A percentile compares a stretch with the other conserved stretches of the same genome.
Conservation (phyloP, 1,140 invertebrate genomes). For the Nasonia giraulti region DNA sequence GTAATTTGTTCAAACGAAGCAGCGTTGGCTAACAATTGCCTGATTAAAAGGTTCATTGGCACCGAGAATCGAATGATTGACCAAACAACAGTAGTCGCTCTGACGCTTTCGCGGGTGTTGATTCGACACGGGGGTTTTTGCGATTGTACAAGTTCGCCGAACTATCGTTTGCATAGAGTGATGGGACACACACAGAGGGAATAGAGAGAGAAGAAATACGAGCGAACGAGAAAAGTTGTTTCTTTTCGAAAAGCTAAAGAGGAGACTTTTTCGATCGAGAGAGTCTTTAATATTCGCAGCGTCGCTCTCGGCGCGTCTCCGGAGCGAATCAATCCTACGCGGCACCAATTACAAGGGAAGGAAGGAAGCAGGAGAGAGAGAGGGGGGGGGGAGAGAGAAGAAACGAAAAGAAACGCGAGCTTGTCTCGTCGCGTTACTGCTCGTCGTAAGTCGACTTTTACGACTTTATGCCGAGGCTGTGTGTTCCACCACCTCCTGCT, state of each 20-base stretch:
- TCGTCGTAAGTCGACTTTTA: constrained; percentile 25
- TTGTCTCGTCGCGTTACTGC: neutral
- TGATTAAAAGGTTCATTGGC: neutral
- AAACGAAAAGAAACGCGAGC: constrained; percentile 56
- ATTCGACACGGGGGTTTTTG: neutral
- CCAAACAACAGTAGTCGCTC: too few species aligned
- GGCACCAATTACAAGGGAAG: constrained; percentile 10
- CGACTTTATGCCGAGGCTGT: constrained; percentile 27
- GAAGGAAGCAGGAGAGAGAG: constrained; percentile 4
- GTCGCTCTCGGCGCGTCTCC: constrained; percentile 38
- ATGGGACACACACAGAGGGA: neutral
- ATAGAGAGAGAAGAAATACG: neutral
- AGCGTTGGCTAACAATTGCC: neutral
- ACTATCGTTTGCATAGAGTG: too few species aligned
- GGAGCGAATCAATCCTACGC: neutral
- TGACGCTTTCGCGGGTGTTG: neutral
- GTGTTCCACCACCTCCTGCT: neutral
- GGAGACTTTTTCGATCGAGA: neutral
- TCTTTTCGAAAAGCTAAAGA: neutral
- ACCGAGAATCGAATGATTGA: neutral
- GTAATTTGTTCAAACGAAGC: neutral
- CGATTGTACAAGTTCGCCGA: neutral
- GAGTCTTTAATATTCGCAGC: constrained; percentile 1
- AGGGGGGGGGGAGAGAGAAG: constrained; percentile 65
- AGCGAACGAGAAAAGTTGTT: neutral